Evolutionary conservation across 1,140 invertebrate species (phyloP).

Genomic region (Solen grandis): DNA sequence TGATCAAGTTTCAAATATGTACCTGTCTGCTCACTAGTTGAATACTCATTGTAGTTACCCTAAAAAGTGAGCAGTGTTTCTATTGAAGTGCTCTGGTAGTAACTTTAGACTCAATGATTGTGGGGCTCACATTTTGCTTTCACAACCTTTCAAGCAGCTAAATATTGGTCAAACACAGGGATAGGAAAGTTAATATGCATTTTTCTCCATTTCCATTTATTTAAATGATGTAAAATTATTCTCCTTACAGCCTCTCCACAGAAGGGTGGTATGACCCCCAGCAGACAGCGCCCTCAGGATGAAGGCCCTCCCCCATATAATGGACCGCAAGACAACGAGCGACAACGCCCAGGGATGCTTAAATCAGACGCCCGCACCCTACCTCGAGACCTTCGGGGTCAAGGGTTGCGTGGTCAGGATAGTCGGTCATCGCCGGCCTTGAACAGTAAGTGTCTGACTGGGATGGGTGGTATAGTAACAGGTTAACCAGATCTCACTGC

Average conservation of each 20-base stretch:
- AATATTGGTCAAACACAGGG: too few relatives aligned
- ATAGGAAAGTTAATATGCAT: too few relatives aligned
- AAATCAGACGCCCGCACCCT: slow-evolving; percentile 38
- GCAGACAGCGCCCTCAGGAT: slow-evolving; percentile 62
- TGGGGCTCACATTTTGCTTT: too few relatives aligned
- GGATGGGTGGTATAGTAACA: neutral
- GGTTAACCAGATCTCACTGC: slow-evolving; percentile 28
- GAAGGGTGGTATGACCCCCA: slow-evolving; percentile 41
- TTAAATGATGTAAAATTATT: too few relatives aligned
- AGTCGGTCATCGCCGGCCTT: slow-evolving; percentile 67
- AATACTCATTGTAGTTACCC: too few relatives aligned
- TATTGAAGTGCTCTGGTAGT: too few relatives aligned
- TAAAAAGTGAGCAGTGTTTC: too few relatives aligned
- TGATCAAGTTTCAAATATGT: too few relatives aligned
- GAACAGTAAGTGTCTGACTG: slow-evolving; percentile 62
- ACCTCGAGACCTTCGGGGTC: slow-evolving; percentile 44
- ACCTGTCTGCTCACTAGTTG: too few relatives aligned
- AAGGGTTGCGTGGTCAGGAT: slow-evolving; percentile 59
- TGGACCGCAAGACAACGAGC: slow-evolving; percentile 42
- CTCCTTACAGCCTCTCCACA: slow-evolving; percentile 61
- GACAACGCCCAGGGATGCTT: slow-evolving; percentile 19
- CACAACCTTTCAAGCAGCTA: too few relatives aligned
- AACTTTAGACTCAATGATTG: too few relatives aligned
- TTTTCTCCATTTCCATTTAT: too few relatives aligned
- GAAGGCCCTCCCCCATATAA: slow-evolving; percentile 69